phyloP scores from a whole-genome alignment of 2,888 invertebrate species.

The Apodemia zela region DNA sequence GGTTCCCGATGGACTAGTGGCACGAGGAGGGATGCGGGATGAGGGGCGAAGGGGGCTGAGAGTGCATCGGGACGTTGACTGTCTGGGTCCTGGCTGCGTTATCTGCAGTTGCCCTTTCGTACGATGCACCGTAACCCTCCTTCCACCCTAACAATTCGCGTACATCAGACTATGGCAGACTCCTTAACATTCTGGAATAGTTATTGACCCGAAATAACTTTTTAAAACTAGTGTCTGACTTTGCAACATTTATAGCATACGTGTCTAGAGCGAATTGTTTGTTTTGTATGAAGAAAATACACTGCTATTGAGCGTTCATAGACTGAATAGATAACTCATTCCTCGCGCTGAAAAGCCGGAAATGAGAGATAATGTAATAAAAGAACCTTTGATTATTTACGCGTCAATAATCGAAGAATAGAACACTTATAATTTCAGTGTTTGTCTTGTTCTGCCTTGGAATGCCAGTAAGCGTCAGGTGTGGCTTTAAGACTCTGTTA shows the following conservation, averaged over 20 bases:
- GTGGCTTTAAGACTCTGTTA: no score
- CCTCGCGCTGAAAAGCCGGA: background rate
- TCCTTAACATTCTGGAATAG: slow-evolving; percentile 58
- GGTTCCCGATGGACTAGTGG: slow-evolving; percentile 54
- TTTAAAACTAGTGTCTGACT: slow-evolving; percentile 6
- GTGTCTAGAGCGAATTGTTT: background rate
- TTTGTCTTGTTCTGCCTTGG: no score
- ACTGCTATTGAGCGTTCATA: background rate
- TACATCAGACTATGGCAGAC: slow-evolving; percentile 58
- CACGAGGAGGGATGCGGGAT: slow-evolving; percentile 36
- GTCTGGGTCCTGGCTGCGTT: slow-evolving; percentile 74
- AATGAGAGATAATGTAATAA: no score
- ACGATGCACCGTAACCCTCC: slow-evolving; percentile 64
- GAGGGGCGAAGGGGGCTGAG: slow-evolving; percentile 44
- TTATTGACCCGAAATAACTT: slow-evolving; percentile 66
- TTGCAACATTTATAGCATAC: background rate
- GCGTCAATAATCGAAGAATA: no score
- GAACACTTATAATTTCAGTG: no score
- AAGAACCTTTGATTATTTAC: no score
- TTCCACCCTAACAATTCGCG: slow-evolving; percentile 55
- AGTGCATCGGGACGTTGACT: slow-evolving; percentile 78
- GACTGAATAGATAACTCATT: background rate
- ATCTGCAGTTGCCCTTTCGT: slow-evolving; percentile 80
- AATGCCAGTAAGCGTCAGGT: no score
- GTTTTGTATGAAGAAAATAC: background rate